phyloP scores from a whole-genome alignment of 2,888 invertebrate genomes.

The Phragmatobia fuliginosa region DNA sequence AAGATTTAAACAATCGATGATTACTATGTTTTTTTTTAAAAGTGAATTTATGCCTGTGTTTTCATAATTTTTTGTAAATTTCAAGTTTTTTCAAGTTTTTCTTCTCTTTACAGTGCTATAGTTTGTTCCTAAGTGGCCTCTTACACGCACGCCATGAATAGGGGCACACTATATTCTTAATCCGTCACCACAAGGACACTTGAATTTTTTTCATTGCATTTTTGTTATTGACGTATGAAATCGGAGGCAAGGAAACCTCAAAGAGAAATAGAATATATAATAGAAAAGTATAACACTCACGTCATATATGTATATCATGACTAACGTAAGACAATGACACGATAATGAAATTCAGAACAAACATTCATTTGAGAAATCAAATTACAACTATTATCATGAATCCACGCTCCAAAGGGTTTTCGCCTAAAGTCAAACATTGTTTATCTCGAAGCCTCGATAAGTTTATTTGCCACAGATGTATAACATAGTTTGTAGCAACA shows the following conservation, averaged over 20 bases:
- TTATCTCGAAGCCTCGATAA: conserved; percentile 39
- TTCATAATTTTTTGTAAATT: no score
- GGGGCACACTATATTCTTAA: no score
- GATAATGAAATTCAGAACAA: conserved; percentile 4
- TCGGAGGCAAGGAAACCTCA: background rate
- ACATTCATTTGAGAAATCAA: conserved; percentile 17
- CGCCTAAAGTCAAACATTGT: conserved; percentile 34
- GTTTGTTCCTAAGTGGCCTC: no score
- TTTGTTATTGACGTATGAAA: background rate
- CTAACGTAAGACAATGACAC: conserved; percentile 1
- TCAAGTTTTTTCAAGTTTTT: no score
- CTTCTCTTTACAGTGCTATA: no score
- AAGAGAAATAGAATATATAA: background rate
- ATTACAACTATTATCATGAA: conserved; percentile 15
- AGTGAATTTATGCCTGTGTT: no score
- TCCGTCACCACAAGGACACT: no score
- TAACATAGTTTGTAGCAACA: conserved; percentile 46
- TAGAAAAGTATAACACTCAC: background rate
- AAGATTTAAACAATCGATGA: no score
- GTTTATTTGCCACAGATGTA: conserved; percentile 48
- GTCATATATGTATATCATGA: conserved; percentile 7
- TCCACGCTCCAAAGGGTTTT: conserved; percentile 24
- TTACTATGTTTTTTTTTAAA: no score
- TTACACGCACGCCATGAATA: no score
- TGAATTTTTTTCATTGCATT: no score